A percentile compares a stretch with the other conserved stretches of the same genome.
phyloP scores from a whole-genome alignment of 2,113 vertebrate genomes.

The Arizona elegans region DNA sequence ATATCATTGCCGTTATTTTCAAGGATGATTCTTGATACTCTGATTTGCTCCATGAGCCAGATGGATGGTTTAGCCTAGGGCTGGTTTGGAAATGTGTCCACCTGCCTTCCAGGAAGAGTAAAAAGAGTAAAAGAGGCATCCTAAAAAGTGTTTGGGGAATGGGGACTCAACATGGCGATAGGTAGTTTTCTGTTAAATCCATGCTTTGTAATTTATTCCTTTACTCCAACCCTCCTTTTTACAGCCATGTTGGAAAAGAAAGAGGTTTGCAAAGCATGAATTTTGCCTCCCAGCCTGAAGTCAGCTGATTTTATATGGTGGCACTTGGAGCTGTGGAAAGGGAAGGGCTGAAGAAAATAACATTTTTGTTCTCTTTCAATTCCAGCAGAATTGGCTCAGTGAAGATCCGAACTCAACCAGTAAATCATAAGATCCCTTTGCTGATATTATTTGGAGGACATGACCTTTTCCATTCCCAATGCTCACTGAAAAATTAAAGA shows the following conservation, averaged over 20 bases:
- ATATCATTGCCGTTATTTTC: neutral
- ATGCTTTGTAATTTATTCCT: neutral
- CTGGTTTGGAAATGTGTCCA: neutral
- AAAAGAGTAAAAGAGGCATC: neutral
- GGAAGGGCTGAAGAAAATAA: neutral
- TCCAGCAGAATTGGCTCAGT: neutral
- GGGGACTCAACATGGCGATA: neutral
- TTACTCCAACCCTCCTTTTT: neutral
- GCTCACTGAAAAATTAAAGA: neutral
- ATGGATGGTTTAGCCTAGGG: neutral
- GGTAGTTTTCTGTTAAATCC: neutral
- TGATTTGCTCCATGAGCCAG: neutral
- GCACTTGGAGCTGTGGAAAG: neutral
- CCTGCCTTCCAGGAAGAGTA: neutral
- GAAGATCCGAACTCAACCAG: neutral
- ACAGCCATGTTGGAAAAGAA: neutral
- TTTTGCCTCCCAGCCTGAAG: neutral
- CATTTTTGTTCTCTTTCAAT: too few species aligned
- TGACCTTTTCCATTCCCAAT: neutral
- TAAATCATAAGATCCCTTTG: neutral
- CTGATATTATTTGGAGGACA: neutral
- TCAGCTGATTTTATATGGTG: neutral
- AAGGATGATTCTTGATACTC: neutral
- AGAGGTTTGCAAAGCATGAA: neutral
- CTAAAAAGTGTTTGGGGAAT: neutral